Base-by-base conservation (phyloP, 2,113 vertebrate genomes). In the Cyprinodon variegatus region DNA sequence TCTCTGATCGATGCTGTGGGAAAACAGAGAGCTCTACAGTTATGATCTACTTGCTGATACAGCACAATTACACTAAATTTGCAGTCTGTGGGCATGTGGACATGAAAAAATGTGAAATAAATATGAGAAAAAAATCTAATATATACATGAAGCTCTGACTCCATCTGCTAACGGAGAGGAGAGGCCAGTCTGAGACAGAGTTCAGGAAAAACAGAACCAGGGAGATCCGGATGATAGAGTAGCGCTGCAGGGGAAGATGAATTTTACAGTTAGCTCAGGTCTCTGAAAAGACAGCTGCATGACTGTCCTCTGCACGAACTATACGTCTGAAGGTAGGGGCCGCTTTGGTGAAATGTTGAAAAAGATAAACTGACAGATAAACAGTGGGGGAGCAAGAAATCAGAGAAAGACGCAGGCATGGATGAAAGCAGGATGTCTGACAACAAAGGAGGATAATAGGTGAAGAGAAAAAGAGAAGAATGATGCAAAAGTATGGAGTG, bases 311-410 rank as follows among this genome's bases (percentile, higher is more conserved):
- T 11, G 1, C 71, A 73, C 70, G 65, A 74, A 83, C 67, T 40
- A 61, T 71, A 77, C 69, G 45, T 39, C 59, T 66, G 73, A 64
- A 60, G 46, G 50, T 7, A 57, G 6, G 43, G 41, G 50, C 29
- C 38, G n/a, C 43, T 59, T 11, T 64, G 72, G 77, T 40, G 41
- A 50, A 20, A 67, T 46, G 37, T 36, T 36, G 43, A 14, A 39
- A 43, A 66, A 65, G 74, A 72, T 66, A 74, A 83, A 79, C 70
- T 68, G 61, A 53, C 57, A 39, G 46, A 48, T 68, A 76, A 68
- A 65, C 8, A 7, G 40, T 9, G 8, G 68, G 65, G 70, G 72
- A 69, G 46, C 59, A 61, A 43, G 53, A 67, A 80, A 74, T 79
- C 36, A 43, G 69, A 71, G 73, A 82, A 82, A 60, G 72, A 72